These are phyloP conservation scores for Trachelus tabidus DNA, from an alignment of 2,888 invertebrate genomes.

Conservation along the genomic window DNA sequence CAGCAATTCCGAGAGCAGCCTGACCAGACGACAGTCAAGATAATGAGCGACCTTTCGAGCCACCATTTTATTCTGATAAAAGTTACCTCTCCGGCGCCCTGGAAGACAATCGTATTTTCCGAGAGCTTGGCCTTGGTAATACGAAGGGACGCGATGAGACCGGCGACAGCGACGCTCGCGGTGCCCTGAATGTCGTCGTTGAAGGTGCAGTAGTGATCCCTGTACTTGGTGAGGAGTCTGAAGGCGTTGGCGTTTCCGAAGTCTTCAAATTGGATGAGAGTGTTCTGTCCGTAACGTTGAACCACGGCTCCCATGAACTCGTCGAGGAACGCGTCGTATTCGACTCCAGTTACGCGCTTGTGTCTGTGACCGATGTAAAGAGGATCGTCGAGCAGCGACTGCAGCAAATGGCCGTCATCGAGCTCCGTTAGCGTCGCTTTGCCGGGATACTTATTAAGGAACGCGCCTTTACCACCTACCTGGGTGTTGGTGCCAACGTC, in stretches of 20 bases:
- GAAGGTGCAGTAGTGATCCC: slow-evolving; percentile 91
- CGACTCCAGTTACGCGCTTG: slow-evolving; percentile 81
- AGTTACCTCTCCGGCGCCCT: slow-evolving; percentile 94
- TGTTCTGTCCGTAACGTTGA: slow-evolving; percentile 85
- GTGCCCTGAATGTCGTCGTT: slow-evolving; percentile 99
- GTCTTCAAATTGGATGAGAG: slow-evolving; percentile 96
- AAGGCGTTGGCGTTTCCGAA: slow-evolving; percentile 98
- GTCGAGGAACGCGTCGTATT: slow-evolving; percentile 94
- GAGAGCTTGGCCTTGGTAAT: slow-evolving; percentile 85
- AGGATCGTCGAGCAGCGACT: slow-evolving; percentile 89
- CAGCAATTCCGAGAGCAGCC: slow-evolving; percentile 95
- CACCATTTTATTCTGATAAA: not conserved
- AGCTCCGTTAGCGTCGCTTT: no score
- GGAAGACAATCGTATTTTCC: slow-evolving; percentile 91
- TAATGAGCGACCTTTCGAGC: no score
- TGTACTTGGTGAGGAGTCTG: slow-evolving; percentile 89
- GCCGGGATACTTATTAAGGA: no score
- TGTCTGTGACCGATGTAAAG: slow-evolving; percentile 94
- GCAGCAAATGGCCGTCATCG: slow-evolving; percentile 31
- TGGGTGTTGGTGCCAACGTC: slow-evolving; percentile 94
- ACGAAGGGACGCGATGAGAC: slow-evolving; percentile 86
- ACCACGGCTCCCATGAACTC: slow-evolving; percentile 97
- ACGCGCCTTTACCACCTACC: slow-evolving; percentile 53
- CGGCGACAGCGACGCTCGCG: slow-evolving; percentile 95
- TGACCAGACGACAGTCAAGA: slow-evolving; percentile 50